Evolutionary conservation across 2,888 invertebrate genomes (phyloP).

Genomic region (Oscheius sp.): DNA sequence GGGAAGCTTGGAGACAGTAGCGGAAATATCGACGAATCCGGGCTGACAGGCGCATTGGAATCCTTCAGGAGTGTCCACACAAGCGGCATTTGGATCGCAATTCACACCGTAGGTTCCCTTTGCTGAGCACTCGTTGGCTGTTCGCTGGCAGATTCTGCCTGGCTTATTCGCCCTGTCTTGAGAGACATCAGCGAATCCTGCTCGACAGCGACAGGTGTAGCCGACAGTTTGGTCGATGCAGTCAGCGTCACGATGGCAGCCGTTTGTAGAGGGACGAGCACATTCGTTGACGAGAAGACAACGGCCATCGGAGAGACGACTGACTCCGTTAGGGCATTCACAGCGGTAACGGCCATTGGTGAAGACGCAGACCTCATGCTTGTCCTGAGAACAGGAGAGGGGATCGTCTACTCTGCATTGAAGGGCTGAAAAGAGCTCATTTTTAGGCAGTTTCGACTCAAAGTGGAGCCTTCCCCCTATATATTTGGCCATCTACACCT

Average conservation of each 20-base stretch:
- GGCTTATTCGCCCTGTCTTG: constrained; percentile 57
- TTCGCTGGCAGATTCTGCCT: constrained; percentile 59
- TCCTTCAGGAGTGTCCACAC: constrained; percentile 65
- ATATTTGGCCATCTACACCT: no score
- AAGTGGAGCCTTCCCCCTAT: no score
- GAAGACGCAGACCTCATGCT: constrained; percentile 65
- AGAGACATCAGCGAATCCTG: constrained; percentile 62
- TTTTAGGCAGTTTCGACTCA: neutral
- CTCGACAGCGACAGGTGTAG: constrained; percentile 60
- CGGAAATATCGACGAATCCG: constrained; percentile 64
- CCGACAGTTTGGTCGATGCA: constrained; percentile 55
- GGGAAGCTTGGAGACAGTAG: constrained; percentile 53
- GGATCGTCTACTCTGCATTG: constrained; percentile 68
- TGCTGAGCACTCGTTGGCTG: constrained; percentile 62
- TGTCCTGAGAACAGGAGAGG: constrained; percentile 58
- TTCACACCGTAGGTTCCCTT: constrained; percentile 61
- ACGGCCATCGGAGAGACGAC: constrained; percentile 50
- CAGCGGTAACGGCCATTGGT: constrained; percentile 62
- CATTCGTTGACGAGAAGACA: constrained; percentile 59
- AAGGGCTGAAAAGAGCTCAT: constrained; percentile 37
- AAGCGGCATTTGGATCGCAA: constrained; percentile 61
- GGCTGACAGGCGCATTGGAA: constrained; percentile 64
- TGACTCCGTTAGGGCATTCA: constrained; percentile 56
- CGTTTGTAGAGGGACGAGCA: constrained; percentile 54
- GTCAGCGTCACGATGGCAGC: constrained; percentile 56